A percentile compares a stretch with the other conserved stretches of the same genome.
These are phyloP conservation scores for Sorex fumeus DNA, from an alignment of 2,113 vertebrate species.

Conservation along the genomic window DNA sequence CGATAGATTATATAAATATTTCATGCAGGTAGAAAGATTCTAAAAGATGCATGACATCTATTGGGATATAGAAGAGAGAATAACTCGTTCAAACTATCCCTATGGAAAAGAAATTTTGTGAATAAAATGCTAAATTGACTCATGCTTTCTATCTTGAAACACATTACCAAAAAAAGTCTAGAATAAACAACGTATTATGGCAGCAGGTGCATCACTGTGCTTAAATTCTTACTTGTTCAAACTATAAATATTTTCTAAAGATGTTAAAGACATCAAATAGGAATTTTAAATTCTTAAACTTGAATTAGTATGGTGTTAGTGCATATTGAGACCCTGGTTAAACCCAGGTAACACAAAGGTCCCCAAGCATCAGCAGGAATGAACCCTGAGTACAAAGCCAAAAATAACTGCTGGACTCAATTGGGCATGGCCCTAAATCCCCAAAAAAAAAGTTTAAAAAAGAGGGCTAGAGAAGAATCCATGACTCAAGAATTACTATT, in stretches of 20 bases:
- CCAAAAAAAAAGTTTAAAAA: too few relatives aligned
- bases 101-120: background rate
- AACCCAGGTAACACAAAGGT: too few relatives aligned
- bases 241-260: background rate
- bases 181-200: background rate
- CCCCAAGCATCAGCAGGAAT: too few relatives aligned
- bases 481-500: too few relatives aligned
- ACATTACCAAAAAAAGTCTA: background rate
- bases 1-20: constrained; percentile 19
- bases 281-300: background rate
- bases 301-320: too few relatives aligned
- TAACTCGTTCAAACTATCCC: background rate
- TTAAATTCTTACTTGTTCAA: background rate
- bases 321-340: too few relatives aligned
- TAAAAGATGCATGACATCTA: background rate
- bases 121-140: background rate
- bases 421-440: too few relatives aligned
- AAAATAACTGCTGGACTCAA: too few relatives aligned
- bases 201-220: background rate
- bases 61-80: background rate
- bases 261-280: background rate
- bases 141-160: background rate
- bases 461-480: too few relatives aligned
- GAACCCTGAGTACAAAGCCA: too few relatives aligned
- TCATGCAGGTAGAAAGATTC: background rate